Conservation (phyloP, 1,140 invertebrate species). For the Ceratina japonica region DNA sequence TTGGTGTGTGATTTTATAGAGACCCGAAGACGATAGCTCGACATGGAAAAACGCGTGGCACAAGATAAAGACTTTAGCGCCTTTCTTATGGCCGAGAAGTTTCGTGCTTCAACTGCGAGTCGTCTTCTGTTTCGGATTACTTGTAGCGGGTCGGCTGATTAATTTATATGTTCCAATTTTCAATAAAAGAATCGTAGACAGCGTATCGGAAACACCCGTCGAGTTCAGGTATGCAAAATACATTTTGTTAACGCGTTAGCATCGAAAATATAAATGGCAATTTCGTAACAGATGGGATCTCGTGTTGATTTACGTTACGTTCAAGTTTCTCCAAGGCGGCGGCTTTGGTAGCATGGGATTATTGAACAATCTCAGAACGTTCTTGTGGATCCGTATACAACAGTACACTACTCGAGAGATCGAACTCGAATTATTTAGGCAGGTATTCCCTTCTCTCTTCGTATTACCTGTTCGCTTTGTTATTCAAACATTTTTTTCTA, state of each 20-base stretch:
- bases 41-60: slow-evolving; percentile 89
- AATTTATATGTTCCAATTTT: slow-evolving; percentile 97
- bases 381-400: slow-evolving; percentile 96
- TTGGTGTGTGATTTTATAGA: slow-evolving; percentile 71
- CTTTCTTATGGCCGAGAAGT: slow-evolving; percentile 97
- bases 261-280: slow-evolving; percentile 33
- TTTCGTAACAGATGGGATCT: slow-evolving; percentile 87
- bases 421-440: slow-evolving; percentile 84
- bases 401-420: slow-evolving; percentile 97
- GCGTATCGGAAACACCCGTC: slow-evolving; percentile 73
- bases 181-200: slow-evolving; percentile 89
- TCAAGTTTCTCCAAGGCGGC: slow-evolving; percentile 96
- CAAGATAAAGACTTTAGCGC: slow-evolving; percentile 89
- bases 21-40: slow-evolving; percentile 82
- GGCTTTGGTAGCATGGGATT: slow-evolving; percentile 94
- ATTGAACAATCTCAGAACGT: slow-evolving; percentile 93
- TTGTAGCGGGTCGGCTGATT: slow-evolving; percentile 90
- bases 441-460: too few species aligned
- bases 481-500: slow-evolving; percentile 59
- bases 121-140: slow-evolving; percentile 88
- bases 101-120: slow-evolving; percentile 89
- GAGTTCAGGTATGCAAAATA: slow-evolving; percentile 67
- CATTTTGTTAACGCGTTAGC: slow-evolving; percentile 41
- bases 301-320: slow-evolving; percentile 90
- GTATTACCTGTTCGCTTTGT: too few species aligned